These are phyloP conservation scores for Macquaria australasica DNA, from an alignment of 2,113 vertebrate species.

Conservation along the genomic window DNA sequence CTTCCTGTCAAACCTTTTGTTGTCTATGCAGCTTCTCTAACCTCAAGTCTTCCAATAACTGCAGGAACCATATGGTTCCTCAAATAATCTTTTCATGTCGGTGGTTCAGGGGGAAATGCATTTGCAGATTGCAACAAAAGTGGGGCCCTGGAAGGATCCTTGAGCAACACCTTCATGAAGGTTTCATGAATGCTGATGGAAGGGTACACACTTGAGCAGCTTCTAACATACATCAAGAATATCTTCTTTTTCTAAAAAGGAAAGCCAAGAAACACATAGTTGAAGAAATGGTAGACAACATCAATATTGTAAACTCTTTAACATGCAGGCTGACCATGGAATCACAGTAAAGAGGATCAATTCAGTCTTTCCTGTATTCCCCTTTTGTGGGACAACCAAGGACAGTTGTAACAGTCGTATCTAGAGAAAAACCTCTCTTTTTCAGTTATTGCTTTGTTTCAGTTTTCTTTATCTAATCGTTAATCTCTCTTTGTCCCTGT, in stretches of 20 bases:
- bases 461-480: background rate
- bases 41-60: background rate
- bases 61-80: background rate
- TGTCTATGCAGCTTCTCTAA: background rate
- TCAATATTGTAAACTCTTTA: background rate
- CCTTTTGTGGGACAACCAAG: background rate
- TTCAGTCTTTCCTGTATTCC: background rate
- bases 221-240: background rate
- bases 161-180: constrained; percentile 8
- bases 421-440: background rate
- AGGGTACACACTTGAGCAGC: background rate
- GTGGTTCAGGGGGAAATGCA: background rate
- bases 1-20: background rate
- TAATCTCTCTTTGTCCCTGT: background rate
- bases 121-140: background rate
- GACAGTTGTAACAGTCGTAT: background rate
- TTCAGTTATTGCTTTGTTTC: background rate
- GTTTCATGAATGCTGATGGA: constrained; percentile 11
- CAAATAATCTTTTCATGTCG: background rate
- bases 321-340: background rate
- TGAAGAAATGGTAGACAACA: background rate
- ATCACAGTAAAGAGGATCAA: background rate
- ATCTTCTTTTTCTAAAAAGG: background rate
- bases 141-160: background rate
- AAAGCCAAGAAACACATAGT: background rate